These are phyloP conservation scores for Meloe dianella DNA, from an alignment of 2,888 invertebrate species.

Conservation along the genomic window DNA sequence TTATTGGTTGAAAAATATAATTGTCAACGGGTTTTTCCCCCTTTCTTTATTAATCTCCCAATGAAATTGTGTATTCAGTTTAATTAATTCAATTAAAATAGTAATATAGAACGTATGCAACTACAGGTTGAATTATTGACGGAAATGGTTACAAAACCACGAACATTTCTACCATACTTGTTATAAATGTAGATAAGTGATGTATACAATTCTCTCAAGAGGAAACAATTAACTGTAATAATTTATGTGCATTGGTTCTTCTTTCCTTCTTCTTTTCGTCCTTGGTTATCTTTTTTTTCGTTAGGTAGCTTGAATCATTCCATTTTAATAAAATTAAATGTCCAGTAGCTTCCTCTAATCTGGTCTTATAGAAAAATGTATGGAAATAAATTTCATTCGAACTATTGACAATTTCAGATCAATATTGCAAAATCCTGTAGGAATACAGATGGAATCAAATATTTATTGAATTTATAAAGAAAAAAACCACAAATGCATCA, in stretches of 20 bases:
- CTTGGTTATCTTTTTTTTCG: not conserved
- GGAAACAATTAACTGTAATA: conserved; percentile 4
- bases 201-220: conserved; percentile 1
- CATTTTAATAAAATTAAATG: not conserved
- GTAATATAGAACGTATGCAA: not conserved
- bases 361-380: too few species aligned
- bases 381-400: too few species aligned
- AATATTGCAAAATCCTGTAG: too few species aligned
- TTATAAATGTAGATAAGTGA: conserved; percentile 1
- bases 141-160: not conserved
- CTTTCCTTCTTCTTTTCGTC: not conserved
- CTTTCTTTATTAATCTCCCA: too few species aligned
- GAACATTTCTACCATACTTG: not conserved
- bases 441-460: too few species aligned
- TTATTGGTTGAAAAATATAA: not conserved
- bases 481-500: too few species aligned
- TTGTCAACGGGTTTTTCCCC: not conserved
- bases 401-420: too few species aligned
- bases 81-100: conserved; percentile 1
- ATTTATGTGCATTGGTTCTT: not conserved
- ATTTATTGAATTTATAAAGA: too few species aligned
- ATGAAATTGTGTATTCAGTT: not conserved
- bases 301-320: not conserved
- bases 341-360: too few species aligned
- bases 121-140: conserved; percentile 5